phyloP scores from a whole-genome alignment of 2,113 vertebrate species.

The Lasiurus cinereus region DNA sequence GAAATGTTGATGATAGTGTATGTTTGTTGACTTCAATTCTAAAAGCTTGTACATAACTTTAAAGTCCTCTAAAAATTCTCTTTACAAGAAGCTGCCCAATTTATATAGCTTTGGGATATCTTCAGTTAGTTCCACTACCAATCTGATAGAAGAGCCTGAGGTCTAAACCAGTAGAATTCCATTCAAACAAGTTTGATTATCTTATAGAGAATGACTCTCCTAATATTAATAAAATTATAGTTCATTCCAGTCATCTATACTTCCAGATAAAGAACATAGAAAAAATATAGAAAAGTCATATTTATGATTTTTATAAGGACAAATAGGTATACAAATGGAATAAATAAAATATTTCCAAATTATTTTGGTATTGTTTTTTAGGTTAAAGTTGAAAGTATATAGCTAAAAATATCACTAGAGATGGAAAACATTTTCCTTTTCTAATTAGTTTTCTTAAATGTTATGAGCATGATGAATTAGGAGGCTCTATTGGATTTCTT shows the following conservation, averaged over 20 bases:
- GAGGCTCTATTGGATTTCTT: not conserved
- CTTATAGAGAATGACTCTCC: not conserved
- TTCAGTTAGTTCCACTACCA: not conserved
- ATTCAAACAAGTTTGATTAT: conserved; percentile 13
- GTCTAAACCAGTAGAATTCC: not conserved
- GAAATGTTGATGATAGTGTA: not conserved
- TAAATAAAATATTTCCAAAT: conserved; percentile 34
- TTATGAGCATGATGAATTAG: conserved; percentile 32
- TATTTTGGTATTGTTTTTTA: not conserved
- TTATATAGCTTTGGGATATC: not conserved
- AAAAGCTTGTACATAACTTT: not conserved
- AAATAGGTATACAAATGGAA: conserved; percentile 16
- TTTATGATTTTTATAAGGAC: not conserved
- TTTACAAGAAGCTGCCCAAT: not conserved
- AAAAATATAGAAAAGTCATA: not conserved
- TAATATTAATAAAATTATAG: conserved; percentile 37
- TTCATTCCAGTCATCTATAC: not conserved
- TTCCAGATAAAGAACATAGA: conserved; percentile 1
- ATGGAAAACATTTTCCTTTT: conserved; percentile 2
- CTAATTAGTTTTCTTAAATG: not conserved
- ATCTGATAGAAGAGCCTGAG: not conserved
- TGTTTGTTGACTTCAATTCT: not conserved
- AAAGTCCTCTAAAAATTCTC: not conserved
- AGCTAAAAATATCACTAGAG: not conserved
- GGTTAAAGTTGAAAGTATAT: conserved; percentile 33